Percentiles rank a stretch among this genome's conserved stretches.
These are phyloP conservation scores for Eurystomus glaucurus DNA, from an alignment of 2,797 vertebrate species.

Conservation along the genomic window DNA sequence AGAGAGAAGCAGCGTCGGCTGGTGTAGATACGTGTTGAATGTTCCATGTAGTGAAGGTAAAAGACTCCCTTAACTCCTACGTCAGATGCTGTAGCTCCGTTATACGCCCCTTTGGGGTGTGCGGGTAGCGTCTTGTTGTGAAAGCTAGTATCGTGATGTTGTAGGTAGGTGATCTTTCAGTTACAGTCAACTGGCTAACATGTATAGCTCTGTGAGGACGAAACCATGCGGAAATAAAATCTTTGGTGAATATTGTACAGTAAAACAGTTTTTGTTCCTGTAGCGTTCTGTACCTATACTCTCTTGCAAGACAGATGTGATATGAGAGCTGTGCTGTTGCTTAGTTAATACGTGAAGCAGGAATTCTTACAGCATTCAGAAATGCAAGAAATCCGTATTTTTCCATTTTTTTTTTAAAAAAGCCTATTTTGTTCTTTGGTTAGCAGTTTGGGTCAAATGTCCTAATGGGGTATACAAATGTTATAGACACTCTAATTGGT, in stretches of 20 bases:
- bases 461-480: accelerated
- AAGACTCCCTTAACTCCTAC: not conserved
- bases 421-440: accelerated
- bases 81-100: not conserved
- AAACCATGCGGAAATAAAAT: accelerated
- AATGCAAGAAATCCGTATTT: not conserved
- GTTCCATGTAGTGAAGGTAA: not conserved
- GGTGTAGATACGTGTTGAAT: not conserved
- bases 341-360: accelerated
- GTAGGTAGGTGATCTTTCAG: not conserved
- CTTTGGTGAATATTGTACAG: accelerated
- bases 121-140: not conserved
- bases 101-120: accelerated
- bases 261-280: not conserved
- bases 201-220: accelerated
- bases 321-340: not conserved
- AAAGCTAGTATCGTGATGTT: accelerated
- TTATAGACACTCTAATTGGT: not conserved
- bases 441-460: accelerated
- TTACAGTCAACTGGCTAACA: not conserved
- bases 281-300: accelerated
- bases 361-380: not conserved
- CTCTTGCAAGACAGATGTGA: too few species aligned
- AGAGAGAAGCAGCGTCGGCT: not conserved
- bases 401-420: not conserved